Evolutionary conservation across 2,797 vertebrate genomes (phyloP), one percentile per base, ranked within the genome.

Genomic region (Tolypeutes matacus): DNA sequence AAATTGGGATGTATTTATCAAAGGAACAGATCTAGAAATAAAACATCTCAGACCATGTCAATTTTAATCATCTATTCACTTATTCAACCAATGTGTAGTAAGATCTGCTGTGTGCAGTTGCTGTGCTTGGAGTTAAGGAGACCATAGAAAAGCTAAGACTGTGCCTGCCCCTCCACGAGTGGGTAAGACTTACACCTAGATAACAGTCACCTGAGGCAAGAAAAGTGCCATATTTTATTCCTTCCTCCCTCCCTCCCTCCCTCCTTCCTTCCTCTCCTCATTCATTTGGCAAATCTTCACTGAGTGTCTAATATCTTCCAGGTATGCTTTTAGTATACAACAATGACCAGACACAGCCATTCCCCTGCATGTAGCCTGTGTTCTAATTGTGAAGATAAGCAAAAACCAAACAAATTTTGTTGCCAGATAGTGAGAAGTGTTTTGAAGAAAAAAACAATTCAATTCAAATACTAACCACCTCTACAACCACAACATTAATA

Each of bases 401-500:
- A 89, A 64, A 23, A 85, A 75, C 64, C 25, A 75, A 31, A 77
- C 5, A 81, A 56, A 80, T 77, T 9, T 58, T 3, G 84, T 70
- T 4, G 20, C 27, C 31, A 72, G 27, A 23, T 29, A 76, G 7
- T 56, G 58, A 82, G 69, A 90, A 72, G 34, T 62, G 27, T 27
- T 62, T 83, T 18, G 11, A 86, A 69, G 42, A 36, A 92, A 95
- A 95, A 85, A 65, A 72, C 25, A 31, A 86, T 69, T 95, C 73
- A 82, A 60, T 75, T 85, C 83, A 90, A 95, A 93, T n/a, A 83
- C 76, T 62, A 95, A 94, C 42, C 15, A 83, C 20, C n/a, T 64
- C 62, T 69, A 46, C 42, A 76, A 72, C n/a, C 53, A 83, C 10
- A 51, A 73, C 82, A 65, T 81, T 27, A 76, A 5, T 23, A 72